Evolutionary conservation across 2,797 vertebrate species (phyloP).

Genomic region (Danio tinwini): DNA sequence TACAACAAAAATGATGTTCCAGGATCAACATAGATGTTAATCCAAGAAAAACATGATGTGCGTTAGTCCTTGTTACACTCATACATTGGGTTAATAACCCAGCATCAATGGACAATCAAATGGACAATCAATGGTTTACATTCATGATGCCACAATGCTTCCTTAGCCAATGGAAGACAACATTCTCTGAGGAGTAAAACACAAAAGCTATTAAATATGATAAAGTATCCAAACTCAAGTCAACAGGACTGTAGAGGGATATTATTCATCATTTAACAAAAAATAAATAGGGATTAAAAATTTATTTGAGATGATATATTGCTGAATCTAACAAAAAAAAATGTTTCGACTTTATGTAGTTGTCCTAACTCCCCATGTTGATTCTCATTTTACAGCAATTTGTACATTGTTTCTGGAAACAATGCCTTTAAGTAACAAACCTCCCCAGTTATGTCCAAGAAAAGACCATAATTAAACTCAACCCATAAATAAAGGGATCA

Average conservation of each 20-base stretch:
- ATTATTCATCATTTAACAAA: neutral
- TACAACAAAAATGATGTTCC: too few species aligned
- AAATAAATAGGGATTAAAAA: neutral
- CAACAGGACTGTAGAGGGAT: neutral
- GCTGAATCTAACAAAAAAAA: neutral
- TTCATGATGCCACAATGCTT: slow-evolving; percentile 42
- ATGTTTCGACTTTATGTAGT: neutral
- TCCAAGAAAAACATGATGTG: too few species aligned
- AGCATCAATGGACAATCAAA: neutral
- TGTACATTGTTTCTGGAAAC: neutral
- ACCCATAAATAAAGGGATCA: neutral
- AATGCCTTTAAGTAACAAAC: slow-evolving; percentile 48
- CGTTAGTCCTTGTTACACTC: too few species aligned
- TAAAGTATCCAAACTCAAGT: neutral
- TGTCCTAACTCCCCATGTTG: neutral
- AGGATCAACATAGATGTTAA: too few species aligned
- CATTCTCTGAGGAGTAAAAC: neutral
- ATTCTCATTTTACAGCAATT: neutral
- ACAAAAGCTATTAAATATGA: neutral
- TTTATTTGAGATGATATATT: slow-evolving; percentile 1
- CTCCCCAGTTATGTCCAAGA: neutral
- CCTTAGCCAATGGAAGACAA: neutral
- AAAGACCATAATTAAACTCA: neutral
- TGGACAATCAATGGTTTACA: slow-evolving; percentile 30
- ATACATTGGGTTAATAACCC: too few species aligned